phyloP scores from a whole-genome alignment of 2,113 vertebrate genomes.

The Microcebus griseorufus region DNA sequence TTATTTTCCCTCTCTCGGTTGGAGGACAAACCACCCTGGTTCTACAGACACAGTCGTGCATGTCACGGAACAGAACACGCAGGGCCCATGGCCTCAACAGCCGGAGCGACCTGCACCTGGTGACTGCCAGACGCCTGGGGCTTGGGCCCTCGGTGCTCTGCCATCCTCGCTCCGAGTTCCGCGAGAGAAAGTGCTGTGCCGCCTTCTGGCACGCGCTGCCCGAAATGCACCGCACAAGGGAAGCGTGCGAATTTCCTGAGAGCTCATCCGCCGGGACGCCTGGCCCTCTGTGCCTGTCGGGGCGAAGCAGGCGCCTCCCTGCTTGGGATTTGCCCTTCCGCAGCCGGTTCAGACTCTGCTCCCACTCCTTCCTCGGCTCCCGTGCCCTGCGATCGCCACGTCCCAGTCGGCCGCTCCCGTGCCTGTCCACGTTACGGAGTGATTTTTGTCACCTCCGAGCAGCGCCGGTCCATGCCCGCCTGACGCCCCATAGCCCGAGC shows the following conservation, averaged over 20 bases:
- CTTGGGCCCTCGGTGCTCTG: accelerated
- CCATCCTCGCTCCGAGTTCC: not conserved
- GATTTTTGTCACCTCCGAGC: not conserved
- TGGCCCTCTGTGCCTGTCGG: accelerated
- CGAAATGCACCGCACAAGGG: accelerated
- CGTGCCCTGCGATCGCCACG: accelerated
- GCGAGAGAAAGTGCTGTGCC: accelerated
- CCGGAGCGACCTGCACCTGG: not conserved
- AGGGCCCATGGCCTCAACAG: too few species aligned
- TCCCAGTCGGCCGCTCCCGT: too few species aligned
- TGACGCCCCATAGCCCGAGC: too few species aligned
- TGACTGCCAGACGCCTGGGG: too few species aligned
- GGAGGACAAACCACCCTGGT: not conserved
- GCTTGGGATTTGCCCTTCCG: too few species aligned
- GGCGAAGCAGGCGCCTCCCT: not conserved
- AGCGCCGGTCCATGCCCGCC: too few species aligned
- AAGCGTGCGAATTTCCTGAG: accelerated
- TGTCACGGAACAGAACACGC: accelerated
- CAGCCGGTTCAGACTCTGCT: accelerated
- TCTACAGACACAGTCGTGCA: accelerated
- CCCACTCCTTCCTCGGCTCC: accelerated
- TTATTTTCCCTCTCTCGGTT: not conserved
- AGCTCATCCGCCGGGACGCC: not conserved
- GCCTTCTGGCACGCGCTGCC: accelerated
- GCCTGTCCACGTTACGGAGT: not conserved